These are phyloP conservation scores for Hydrozoanthus gracilis DNA, from an alignment of 92 coral and sea anemone species.

Conservation along the genomic window DNA sequence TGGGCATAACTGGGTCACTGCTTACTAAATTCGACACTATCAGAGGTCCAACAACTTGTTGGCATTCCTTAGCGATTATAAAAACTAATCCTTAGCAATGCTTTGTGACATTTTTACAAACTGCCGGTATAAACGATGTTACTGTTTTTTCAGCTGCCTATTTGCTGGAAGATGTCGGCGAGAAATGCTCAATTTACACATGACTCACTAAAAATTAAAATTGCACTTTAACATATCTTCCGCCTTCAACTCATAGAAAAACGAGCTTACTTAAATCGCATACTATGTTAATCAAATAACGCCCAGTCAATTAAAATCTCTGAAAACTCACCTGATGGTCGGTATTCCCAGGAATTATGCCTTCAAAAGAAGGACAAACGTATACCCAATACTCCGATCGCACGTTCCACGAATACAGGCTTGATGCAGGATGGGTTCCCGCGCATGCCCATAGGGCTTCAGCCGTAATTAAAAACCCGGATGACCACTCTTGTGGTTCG, in stretches of 20 bases:
- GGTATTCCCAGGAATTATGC: slow-evolving; percentile 40
- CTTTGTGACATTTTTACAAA: not conserved
- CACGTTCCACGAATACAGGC: slow-evolving; percentile 50
- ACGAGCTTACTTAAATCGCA: not conserved
- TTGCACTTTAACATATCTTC: not conserved
- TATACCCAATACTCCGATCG: slow-evolving; percentile 38
- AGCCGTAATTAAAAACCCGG: not conserved
- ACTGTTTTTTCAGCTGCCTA: slow-evolving; percentile 15
- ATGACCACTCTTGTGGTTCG: not conserved
- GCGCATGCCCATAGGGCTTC: slow-evolving; percentile 32
- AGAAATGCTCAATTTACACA: slow-evolving; percentile 29
- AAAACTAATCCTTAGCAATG: not conserved
- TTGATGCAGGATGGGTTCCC: slow-evolving; percentile 27
- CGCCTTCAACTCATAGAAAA: slow-evolving; percentile 29
- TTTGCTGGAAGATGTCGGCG: slow-evolving; percentile 37
- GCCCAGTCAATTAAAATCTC: not conserved
- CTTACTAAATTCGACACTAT: not conserved
- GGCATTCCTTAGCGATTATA: not conserved
- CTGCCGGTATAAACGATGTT: not conserved
- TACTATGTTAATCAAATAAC: not conserved
- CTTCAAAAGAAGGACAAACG: slow-evolving; percentile 39
- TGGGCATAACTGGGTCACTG: not conserved
- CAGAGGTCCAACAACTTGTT: not conserved
- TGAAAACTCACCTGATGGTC: slow-evolving; percentile 39
- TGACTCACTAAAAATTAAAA: slow-evolving; percentile 19